These are phyloP conservation scores for Steatornis caripensis DNA, from an alignment of 2,113 vertebrate species.

Conservation along the genomic window DNA sequence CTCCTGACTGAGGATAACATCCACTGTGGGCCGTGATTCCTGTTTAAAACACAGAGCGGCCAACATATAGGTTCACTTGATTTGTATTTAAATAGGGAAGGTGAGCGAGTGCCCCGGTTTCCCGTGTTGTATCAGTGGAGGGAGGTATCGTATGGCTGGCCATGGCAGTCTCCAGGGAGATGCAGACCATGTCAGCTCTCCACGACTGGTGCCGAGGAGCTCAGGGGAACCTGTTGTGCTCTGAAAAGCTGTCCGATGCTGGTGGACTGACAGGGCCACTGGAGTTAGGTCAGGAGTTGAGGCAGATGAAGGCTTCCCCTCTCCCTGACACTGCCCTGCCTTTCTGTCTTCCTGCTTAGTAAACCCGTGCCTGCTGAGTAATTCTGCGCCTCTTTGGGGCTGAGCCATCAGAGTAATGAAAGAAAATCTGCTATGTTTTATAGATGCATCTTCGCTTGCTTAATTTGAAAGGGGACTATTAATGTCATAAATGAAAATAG, in stretches of 20 bases:
- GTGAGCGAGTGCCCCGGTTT: background rate
- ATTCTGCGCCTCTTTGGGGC: background rate
- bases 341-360: background rate
- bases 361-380: background rate
- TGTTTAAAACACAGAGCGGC: background rate
- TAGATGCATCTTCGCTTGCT: background rate
- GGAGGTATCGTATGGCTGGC: background rate
- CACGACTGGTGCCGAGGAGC: rapidly evolving
- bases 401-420: background rate
- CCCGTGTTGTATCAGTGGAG: background rate
- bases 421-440: background rate
- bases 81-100: background rate
- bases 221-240: background rate
- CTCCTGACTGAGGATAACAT: background rate
- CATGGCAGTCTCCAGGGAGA: background rate
- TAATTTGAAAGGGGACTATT: background rate
- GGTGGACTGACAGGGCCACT: background rate
- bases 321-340: background rate
- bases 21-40: background rate
- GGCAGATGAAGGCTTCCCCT: background rate
- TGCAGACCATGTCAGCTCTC: background rate
- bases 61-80: background rate
- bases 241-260: background rate
- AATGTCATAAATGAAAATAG: background rate
- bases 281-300: background rate